Conservation (phyloP, 1,140 invertebrate species). For the Muscidifurax raptorellus region DNA sequence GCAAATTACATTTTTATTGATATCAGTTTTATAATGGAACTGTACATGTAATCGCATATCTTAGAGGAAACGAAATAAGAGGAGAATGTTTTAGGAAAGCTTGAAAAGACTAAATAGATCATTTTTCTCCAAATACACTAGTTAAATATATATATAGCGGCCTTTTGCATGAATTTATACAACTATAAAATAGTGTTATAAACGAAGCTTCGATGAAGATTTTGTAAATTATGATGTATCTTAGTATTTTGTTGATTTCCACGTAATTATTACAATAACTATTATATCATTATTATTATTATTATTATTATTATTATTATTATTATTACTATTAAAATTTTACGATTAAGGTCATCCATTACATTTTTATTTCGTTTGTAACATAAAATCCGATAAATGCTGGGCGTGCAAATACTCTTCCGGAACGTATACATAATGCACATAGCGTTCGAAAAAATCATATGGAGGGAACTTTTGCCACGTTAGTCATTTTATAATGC, state of each 20-base stretch:
- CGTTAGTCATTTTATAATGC: slow-evolving; percentile 41
- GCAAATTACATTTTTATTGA: slow-evolving; percentile 21
- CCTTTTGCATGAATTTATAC: slow-evolving; percentile 66
- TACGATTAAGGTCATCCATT: slow-evolving; percentile 28
- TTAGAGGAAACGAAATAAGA: slow-evolving; percentile 42
- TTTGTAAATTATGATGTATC: slow-evolving; percentile 56
- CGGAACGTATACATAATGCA: slow-evolving; percentile 54
- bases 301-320: neutral
- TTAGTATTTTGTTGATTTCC: slow-evolving; percentile 43
- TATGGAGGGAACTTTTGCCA: slow-evolving; percentile 34
- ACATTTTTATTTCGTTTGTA: slow-evolving; percentile 29
- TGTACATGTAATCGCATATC: slow-evolving; percentile 45
- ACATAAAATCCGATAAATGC: slow-evolving; percentile 43
- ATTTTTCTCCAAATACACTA: slow-evolving; percentile 51
- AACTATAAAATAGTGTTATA: slow-evolving; percentile 63
- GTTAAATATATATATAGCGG: slow-evolving; percentile 52
- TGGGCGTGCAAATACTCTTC: slow-evolving; percentile 55
- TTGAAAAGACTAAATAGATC: slow-evolving; percentile 38
- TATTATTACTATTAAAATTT: slow-evolving; percentile 29
- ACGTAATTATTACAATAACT: slow-evolving; percentile 42
- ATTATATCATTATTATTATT: slow-evolving; percentile 51
- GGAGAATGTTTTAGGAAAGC: slow-evolving; percentile 37
- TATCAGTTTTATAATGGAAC: slow-evolving; percentile 49
- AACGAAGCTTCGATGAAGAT: slow-evolving; percentile 55
- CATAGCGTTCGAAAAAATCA: slow-evolving; percentile 51